Conservation (phyloP, 2,113 vertebrate species). For the Salvator merianae region DNA sequence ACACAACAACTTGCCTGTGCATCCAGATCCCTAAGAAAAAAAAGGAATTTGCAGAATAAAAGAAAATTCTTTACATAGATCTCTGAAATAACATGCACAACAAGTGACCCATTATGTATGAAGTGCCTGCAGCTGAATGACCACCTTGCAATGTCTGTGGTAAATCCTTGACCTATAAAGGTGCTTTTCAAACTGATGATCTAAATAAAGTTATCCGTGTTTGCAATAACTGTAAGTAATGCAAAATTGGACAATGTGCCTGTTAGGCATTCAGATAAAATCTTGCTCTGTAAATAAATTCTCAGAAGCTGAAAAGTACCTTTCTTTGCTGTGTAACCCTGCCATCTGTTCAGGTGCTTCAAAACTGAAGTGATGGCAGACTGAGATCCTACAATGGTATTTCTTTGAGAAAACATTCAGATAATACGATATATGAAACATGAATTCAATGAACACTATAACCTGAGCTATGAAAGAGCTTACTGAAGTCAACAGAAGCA, state of each 20-base stretch:
- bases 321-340: constrained; percentile 63
- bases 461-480: not conserved
- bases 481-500: not conserved
- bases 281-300: constrained; percentile 65
- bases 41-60: not conserved
- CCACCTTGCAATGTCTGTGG: not conserved
- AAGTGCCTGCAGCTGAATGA: not conserved
- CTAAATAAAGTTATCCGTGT: constrained; percentile 52
- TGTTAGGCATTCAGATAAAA: constrained; percentile 51
- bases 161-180: not conserved
- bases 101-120: no score
- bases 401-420: not conserved
- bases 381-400: constrained; percentile 42
- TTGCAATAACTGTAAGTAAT: constrained; percentile 55
- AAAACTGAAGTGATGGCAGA: constrained; percentile 60
- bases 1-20: not conserved
- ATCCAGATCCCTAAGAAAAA: not conserved
- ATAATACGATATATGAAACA: not conserved
- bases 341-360: constrained; percentile 55
- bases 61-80: not conserved
- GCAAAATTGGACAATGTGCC: constrained; percentile 55
- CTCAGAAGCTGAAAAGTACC: constrained; percentile 63
- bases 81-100: not conserved
- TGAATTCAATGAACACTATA: not conserved
- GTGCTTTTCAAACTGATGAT: constrained; percentile 39